These are phyloP conservation scores for Ataeniobius toweri DNA, from an alignment of 2,797 vertebrate genomes.

Conservation along the genomic window DNA sequence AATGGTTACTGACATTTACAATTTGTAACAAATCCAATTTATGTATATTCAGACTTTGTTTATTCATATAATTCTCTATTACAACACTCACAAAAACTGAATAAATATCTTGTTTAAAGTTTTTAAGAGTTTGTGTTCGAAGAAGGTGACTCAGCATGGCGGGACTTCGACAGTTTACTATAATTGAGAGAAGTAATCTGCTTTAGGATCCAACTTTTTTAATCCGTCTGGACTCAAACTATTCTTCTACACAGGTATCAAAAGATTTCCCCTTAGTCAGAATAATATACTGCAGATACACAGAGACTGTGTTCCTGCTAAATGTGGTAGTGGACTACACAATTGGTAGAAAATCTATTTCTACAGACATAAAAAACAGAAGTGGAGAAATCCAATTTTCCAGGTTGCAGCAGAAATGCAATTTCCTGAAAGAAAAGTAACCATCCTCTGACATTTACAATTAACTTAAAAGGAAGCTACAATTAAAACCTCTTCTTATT, in stretches of 20 bases:
- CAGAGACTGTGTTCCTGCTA: neutral
- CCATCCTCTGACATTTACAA: conserved; percentile 1
- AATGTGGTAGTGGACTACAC: neutral
- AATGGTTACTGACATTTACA: neutral
- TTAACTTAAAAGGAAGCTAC: neutral
- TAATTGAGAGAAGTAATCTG: too few relatives aligned
- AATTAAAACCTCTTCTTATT: too few relatives aligned
- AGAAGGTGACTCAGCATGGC: too few relatives aligned
- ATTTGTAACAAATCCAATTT: neutral
- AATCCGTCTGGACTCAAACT: neutral
- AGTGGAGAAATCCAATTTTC: conserved; percentile 29
- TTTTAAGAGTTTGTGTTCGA: too few relatives aligned
- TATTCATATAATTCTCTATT: too few relatives aligned
- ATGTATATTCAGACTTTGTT: too few relatives aligned
- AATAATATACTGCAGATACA: neutral
- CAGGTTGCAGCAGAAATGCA: conserved; percentile 17
- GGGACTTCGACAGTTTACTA: too few relatives aligned
- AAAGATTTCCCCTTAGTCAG: too few relatives aligned
- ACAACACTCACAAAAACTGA: too few relatives aligned
- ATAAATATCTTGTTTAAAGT: too few relatives aligned
- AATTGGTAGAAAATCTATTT: neutral
- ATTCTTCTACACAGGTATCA: neutral
- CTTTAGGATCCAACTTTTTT: too few relatives aligned
- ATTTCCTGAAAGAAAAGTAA: conserved; percentile 10
- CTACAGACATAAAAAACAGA: conserved; percentile 20